These are phyloP conservation scores for Ibycter americanus DNA, from an alignment of 2,797 vertebrate species.

Conservation along the genomic window DNA sequence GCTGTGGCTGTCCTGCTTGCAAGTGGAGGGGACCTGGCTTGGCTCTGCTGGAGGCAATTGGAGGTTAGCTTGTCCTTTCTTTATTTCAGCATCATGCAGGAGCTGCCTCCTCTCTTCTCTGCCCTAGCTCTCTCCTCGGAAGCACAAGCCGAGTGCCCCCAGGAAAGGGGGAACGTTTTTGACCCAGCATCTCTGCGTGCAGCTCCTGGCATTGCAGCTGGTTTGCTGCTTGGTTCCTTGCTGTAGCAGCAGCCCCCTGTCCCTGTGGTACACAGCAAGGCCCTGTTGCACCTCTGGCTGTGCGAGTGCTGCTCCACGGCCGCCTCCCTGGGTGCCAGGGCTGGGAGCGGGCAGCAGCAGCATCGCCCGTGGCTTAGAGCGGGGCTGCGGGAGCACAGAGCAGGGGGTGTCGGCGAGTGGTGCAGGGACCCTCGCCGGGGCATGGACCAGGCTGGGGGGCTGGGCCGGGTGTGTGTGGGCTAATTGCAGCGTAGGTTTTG, in stretches of 20 bases:
- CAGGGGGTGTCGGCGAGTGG: not conserved
- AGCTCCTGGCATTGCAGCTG: not conserved
- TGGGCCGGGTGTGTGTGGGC: fast-evolving
- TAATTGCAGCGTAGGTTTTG: not conserved
- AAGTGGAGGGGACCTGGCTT: too few species aligned
- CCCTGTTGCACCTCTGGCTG: not conserved
- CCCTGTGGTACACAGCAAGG: not conserved
- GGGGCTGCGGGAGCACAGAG: not conserved
- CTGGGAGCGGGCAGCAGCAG: not conserved
- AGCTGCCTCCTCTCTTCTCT: not conserved
- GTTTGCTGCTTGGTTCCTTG: not conserved
- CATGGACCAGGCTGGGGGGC: too few species aligned
- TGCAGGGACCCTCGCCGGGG: not conserved
- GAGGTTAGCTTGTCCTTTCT: not conserved
- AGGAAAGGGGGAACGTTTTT: not conserved
- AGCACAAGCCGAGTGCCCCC: not conserved
- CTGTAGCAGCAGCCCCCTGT: not conserved
- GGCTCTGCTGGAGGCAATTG: not conserved
- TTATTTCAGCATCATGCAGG: not conserved
- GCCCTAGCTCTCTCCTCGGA: not conserved
- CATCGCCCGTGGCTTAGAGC: fast-evolving
- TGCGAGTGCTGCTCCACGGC: not conserved
- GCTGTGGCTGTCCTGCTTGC: not conserved
- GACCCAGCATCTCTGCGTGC: not conserved
- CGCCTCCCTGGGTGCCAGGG: not conserved